Percentiles rank a stretch among this genome's conserved stretches.
Conservation (phyloP, 2,888 invertebrate species). For the Dynastes hyllus region DNA sequence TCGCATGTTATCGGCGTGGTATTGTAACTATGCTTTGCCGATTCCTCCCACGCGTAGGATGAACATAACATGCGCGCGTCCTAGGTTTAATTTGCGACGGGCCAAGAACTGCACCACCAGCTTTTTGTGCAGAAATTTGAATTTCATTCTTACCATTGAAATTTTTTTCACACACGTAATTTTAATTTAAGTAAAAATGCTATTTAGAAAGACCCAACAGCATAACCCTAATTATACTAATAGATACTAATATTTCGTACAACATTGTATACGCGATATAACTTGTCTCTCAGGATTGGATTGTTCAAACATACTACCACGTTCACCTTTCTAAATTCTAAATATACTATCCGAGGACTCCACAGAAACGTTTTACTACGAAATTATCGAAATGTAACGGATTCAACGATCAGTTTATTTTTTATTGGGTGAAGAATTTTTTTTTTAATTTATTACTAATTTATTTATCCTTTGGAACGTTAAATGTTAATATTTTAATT, state of each 20-base stretch:
- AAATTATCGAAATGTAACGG: background rate
- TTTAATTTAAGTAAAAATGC: no score
- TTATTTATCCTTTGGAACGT: background rate
- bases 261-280: no score
- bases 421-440: conserved; percentile 4
- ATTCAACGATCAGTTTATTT: background rate
- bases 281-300: background rate
- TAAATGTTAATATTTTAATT: background rate
- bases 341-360: background rate
- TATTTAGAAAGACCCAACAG: no score
- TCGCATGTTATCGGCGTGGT: no score
- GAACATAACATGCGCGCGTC: no score
- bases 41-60: no score
- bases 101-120: no score
- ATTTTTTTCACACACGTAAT: no score
- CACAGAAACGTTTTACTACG: background rate
- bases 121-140: no score
- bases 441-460: background rate
- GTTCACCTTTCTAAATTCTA: background rate
- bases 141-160: no score
- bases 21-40: no score
- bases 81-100: no score
- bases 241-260: background rate
- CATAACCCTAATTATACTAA: background rate
- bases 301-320: background rate